Evolutionary conservation across 2,888 invertebrate species (phyloP), one percentile per base, ranked within the genome.

Genomic region (Cephus rjabovi): DNA sequence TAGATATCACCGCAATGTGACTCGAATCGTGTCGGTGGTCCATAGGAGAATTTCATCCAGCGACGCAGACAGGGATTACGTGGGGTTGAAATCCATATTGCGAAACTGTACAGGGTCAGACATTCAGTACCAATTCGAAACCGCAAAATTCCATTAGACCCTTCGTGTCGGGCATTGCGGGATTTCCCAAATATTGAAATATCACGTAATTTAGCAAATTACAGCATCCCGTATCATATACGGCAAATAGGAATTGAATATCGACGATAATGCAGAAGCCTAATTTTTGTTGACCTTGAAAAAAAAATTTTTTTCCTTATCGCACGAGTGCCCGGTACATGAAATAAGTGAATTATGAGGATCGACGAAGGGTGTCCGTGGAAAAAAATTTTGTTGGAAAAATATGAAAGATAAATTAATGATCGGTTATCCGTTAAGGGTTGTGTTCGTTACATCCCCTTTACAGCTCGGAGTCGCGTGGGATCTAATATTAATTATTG

Each of bases 101-200:
- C 23, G 40, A 56, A 56, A 56, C 40, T 23, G 40, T 23, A 56
- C 40, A 56, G 40, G 23, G 40, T 15, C 23, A 77, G 79, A 81
- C 78, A 83, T 81, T 80, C 81, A 84, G 79, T 81, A 83, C 82
- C 83, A 79, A 83, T 80, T 78, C 79, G 78, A 78, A 83, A 85
- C 85, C 85, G 83, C 85, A 84, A 82, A 84, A 83, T 83, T 85
- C 84, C 83, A 84, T 85, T 83, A 84, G 79, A 81, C 78, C 81
- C 74, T 2, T 31, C 71, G 40, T 23, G 40, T 6, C 40, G 9
- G 23, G 23, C 2, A 6, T 23, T 23, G 40, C 40, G 40, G 23
- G 23, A 9, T 56, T 23, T 23, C 23, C 40, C 9, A 23, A 23
- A 23, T 15, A 56, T 56, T 56, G 40, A 56, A 56, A 56, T 56